phyloP scores from a whole-genome alignment of 2,888 invertebrate species.

The Ornithoptera alexandrae region DNA sequence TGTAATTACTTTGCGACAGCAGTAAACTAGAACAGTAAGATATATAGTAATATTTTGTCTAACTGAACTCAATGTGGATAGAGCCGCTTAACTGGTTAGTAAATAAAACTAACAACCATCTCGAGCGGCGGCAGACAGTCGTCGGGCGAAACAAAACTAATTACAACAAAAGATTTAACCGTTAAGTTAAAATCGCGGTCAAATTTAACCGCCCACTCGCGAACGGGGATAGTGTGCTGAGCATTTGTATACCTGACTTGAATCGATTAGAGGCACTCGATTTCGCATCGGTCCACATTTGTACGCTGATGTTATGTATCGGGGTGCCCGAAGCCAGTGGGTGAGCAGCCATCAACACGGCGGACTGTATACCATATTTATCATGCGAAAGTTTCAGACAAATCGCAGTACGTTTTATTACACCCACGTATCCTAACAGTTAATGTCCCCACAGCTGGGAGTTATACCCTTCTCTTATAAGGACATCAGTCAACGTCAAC shows the following conservation, averaged over 20 bases:
- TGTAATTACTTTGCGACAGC: no score
- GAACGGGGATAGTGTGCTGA: constrained; percentile 63
- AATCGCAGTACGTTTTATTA: constrained; percentile 6
- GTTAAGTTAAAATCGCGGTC: constrained; percentile 47
- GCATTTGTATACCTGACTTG: constrained; percentile 55
- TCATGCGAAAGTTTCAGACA: background rate
- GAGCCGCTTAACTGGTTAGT: no score
- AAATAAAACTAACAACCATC: no score
- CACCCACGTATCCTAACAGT: no score
- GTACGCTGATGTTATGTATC: constrained; percentile 20
- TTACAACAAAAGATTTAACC: constrained; percentile 45
- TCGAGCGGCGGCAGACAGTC: no score
- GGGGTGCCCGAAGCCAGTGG: background rate
- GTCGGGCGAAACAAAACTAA: no score
- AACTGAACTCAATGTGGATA: no score
- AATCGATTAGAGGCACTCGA: constrained; percentile 49
- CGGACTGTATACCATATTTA: background rate
- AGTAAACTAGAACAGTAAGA: no score
- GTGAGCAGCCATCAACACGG: constrained; percentile 4
- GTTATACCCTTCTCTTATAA: no score
- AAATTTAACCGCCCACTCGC: constrained; percentile 48
- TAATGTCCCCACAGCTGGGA: no score
- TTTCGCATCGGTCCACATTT: constrained; percentile 43
- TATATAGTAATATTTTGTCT: no score
- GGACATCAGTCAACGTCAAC: no score